Evolutionary conservation across 2,113 vertebrate species (phyloP).

Genomic region (Scopus umbretta): DNA sequence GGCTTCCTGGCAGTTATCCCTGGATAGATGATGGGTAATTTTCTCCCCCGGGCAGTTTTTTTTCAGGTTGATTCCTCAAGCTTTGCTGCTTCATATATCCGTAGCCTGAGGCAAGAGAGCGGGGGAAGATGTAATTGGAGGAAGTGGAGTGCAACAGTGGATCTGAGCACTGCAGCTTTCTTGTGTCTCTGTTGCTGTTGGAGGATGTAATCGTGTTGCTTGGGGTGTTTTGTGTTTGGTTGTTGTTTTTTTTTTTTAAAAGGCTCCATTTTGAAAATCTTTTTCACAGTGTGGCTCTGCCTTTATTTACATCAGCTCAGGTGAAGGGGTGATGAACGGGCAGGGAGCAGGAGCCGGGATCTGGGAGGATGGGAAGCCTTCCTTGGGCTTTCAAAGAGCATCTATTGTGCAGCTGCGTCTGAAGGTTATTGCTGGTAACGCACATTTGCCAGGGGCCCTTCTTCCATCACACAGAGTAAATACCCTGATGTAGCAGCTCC

Average conservation of each 20-base stretch:
- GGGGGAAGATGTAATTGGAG: background rate
- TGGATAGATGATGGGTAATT: background rate
- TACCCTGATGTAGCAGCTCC: background rate
- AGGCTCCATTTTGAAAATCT: background rate
- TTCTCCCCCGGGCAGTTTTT: background rate
- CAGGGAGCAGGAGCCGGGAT: background rate
- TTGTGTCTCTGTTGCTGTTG: background rate
- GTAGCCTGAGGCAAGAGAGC: background rate
- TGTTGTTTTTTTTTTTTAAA: background rate
- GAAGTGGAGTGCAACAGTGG: background rate
- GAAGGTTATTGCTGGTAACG: background rate
- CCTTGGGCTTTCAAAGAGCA: background rate
- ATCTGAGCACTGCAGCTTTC: background rate
- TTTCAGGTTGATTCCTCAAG: background rate
- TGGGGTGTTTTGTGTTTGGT: background rate
- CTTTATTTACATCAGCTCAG: background rate
- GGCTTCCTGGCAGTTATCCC: background rate
- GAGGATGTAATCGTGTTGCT: background rate
- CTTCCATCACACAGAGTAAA: background rate
- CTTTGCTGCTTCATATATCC: background rate
- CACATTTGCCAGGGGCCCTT: background rate
- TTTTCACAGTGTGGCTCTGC: background rate
- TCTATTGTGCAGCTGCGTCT: background rate
- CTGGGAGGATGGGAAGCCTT: background rate
- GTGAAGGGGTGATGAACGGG: background rate